phyloP scores from a whole-genome alignment of 2,113 vertebrate species.

The Xenus cinereus region DNA sequence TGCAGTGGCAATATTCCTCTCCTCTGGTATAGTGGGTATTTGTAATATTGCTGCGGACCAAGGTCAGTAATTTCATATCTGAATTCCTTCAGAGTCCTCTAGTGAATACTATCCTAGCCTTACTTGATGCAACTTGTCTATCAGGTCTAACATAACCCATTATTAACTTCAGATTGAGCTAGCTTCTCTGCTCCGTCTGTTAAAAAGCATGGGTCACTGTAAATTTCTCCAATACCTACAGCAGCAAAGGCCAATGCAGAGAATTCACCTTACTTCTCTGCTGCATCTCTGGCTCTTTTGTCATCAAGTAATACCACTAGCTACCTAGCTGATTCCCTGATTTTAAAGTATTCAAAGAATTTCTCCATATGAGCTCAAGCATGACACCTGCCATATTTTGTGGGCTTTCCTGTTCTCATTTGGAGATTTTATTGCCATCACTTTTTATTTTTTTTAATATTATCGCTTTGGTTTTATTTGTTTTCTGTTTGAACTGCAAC shows the following conservation, averaged over 20 bases:
- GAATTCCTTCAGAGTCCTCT: neutral
- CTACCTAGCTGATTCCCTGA: neutral
- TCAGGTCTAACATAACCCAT: neutral
- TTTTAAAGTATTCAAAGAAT: neutral
- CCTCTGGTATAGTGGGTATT: fast-evolving
- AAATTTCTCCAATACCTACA: neutral
- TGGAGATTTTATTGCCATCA: neutral
- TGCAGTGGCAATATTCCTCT: neutral
- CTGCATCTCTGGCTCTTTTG: neutral
- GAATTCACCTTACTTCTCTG: neutral
- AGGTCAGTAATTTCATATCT: neutral
- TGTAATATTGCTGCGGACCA: neutral
- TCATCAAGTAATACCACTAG: neutral
- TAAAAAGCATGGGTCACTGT: neutral
- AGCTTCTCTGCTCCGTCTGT: neutral
- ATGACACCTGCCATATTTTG: neutral
- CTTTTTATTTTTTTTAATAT: neutral
- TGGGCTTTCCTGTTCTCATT: neutral
- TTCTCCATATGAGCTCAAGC: neutral
- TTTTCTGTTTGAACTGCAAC: neutral
- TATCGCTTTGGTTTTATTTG: neutral
- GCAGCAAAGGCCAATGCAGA: neutral
- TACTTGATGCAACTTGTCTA: neutral
- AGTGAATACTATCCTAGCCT: neutral
- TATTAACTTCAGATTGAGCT: constrained; percentile 9